phyloP scores from a whole-genome alignment of 2,888 invertebrate species.

The Blastobasis lacticolella region DNA sequence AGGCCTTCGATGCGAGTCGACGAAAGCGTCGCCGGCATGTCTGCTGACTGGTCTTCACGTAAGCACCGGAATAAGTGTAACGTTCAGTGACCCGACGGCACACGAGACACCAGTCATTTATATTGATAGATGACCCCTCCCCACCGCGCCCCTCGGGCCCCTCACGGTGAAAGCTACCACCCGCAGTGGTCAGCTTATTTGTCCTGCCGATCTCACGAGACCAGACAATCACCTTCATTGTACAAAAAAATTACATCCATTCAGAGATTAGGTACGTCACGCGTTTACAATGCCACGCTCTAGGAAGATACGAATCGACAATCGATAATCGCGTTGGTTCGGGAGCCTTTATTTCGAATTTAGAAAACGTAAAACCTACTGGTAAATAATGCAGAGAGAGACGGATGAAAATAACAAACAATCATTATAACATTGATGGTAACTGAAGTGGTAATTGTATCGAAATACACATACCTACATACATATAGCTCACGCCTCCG shows the following conservation, averaged over 20 bases:
- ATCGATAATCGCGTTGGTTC: too few relatives aligned
- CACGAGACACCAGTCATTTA: constrained; percentile 2
- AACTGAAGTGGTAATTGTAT: too few relatives aligned
- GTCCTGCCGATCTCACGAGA: constrained; percentile 8
- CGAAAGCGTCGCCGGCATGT: constrained; percentile 3
- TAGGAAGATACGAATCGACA: too few relatives aligned
- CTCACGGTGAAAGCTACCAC: constrained; percentile 17
- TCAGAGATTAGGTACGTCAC: too few relatives aligned
- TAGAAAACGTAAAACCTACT: too few relatives aligned
- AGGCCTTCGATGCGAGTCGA: not conserved
- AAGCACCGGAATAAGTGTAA: not conserved
- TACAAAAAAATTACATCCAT: not conserved
- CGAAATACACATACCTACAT: too few relatives aligned
- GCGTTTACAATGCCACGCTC: too few relatives aligned
- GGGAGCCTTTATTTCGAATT: too few relatives aligned
- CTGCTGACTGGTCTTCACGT: constrained; percentile 6
- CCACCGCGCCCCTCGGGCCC: not conserved
- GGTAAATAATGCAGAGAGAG: too few relatives aligned
- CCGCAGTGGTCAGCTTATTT: constrained; percentile 4
- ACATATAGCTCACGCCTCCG: too few relatives aligned
- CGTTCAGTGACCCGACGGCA: constrained; percentile 10
- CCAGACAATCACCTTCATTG: not conserved
- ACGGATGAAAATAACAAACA: too few relatives aligned
- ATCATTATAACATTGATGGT: too few relatives aligned
- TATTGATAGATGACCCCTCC: constrained; percentile 2